Base-by-base conservation (phyloP, 2,113 vertebrate species). In the Oreotrochilus melanogaster region DNA sequence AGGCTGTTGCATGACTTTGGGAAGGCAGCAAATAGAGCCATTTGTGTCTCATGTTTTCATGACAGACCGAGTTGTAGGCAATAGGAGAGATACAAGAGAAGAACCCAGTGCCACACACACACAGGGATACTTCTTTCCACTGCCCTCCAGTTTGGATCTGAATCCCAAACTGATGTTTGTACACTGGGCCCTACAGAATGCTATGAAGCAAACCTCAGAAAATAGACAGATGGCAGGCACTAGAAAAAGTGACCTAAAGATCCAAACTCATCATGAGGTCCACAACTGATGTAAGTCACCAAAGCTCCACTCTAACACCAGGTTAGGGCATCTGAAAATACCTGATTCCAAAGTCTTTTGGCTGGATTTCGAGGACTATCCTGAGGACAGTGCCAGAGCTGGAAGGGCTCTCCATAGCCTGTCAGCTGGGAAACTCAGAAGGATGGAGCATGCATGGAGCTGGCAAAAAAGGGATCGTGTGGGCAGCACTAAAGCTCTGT, bases 1-100 rank as follows among this genome's bases (percentile, higher is more conserved):
- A 96, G 96, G 90, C 86, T 81, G 89, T 93, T 88, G 76, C 86
- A 54, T 93, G 94, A 37, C 78, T 94, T 91, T 94, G 89, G 91
- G 91, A 93, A 89, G 72, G 53, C 78, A 86, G 90, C 72, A 89
- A 96, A 81, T 58, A 78, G 69, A 89, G 56, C 42, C 6, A 3
- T 79, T 72, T 66, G 60, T 81, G 80, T 76, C 61, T 69, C 6
- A 3, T 54, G 93, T 76, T 69, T 37, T 86, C 1, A 4, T 9
- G 72, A n/a, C 17, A 74, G 69, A 13, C 57, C 15, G 54, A 82
- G 70, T 17, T 18, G 86, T 33, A 25, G 91, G 62, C 60, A 72
- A 35, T 21, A 86, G 80, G 76, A 28, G 37, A 84, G 92, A n/a
- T 62, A 57, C 42, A 86, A 60, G 79, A 83, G 51, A 83, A 11